Base-by-base conservation (phyloP, 2,113 vertebrate genomes). In the Diphyllodes magnificus region DNA sequence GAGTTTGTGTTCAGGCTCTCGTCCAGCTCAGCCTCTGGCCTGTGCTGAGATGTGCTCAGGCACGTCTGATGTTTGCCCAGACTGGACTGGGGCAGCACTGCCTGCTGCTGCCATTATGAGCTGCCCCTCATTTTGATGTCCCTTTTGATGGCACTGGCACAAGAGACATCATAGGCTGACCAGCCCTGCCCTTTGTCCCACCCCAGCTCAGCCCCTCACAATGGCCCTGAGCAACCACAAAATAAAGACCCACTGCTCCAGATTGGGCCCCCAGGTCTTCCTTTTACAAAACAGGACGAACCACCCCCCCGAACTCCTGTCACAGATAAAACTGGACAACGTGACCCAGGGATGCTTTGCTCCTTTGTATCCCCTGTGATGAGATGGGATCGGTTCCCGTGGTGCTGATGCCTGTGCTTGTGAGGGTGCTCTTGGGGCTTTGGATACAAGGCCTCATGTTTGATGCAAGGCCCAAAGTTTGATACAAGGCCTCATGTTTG, bases 41-140 rank as follows among this genome's bases (percentile, higher is more conserved):
- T 11, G 24, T 18, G 49, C 65, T 35, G 35, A 35, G 35, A 35
- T 35, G 35, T 35, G 35, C 35, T 35, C 35, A 35, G 35, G 39
- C 5, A 1, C 31, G 35, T 24, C 44, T 9, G 1, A 5, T 0
- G 0, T 9, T 44, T 2, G 9, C 39, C 31, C 5, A 19, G 31
- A 39, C 49, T 44, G 25, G 25, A 9, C 31, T 23, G 39, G 39
- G 39, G 39, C 31, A 35, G 49, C 25, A 2, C 3, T n/a, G 24
- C 39, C 76, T 44, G 19, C 13, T 64, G 20, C 31, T 42, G 60
- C 24, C 28, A 5, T 28, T 42, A 14, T 11, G 51, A 18, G 23
- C 18, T 40, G 59, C 19, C 24, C 13, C 37, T 35, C 49, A 30
- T 53, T 53, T 21, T 53, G 59, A 5, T 23, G 24, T 42, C 60